phyloP scores from a whole-genome alignment of 64 coral and sea anemone species.

The Platygyra sinensis region DNA sequence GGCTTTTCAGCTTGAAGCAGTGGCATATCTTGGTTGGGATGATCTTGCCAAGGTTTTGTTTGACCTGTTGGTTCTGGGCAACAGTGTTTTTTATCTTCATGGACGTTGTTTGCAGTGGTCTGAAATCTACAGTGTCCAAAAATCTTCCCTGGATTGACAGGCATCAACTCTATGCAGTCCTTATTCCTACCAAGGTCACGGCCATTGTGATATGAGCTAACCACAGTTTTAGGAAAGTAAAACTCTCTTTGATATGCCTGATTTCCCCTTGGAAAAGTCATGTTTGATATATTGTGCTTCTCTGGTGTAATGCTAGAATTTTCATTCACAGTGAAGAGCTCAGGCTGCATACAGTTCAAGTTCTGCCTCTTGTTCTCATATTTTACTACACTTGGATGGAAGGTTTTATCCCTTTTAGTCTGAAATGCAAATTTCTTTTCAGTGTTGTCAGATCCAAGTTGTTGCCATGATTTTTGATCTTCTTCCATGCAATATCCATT shows the following conservation, averaged over 20 bases:
- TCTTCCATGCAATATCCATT: not conserved
- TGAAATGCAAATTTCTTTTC: not conserved
- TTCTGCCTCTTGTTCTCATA: not conserved
- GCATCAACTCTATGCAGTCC: slow-evolving; percentile 11
- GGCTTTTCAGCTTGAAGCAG: not conserved
- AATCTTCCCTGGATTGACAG: slow-evolving; percentile 25
- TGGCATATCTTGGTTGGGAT: not conserved
- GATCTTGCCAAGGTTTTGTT: not conserved
- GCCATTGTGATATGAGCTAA: not conserved
- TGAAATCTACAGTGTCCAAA: slow-evolving; percentile 16
- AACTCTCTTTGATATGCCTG: not conserved
- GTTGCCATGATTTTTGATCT: not conserved
- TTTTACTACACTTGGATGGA: not conserved
- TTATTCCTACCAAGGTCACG: not conserved
- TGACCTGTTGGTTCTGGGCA: not conserved
- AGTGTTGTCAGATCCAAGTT: no score
- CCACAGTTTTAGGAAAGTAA: not conserved
- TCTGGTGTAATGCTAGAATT: not conserved
- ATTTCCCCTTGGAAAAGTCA: not conserved
- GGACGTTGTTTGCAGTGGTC: not conserved
- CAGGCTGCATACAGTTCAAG: not conserved
- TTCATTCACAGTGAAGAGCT: not conserved
- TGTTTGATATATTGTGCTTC: not conserved
- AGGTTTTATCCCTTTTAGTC: not conserved
- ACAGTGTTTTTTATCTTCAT: not conserved